phyloP scores from a whole-genome alignment of 2,888 invertebrate genomes.

The Eubasilissa splendida region DNA sequence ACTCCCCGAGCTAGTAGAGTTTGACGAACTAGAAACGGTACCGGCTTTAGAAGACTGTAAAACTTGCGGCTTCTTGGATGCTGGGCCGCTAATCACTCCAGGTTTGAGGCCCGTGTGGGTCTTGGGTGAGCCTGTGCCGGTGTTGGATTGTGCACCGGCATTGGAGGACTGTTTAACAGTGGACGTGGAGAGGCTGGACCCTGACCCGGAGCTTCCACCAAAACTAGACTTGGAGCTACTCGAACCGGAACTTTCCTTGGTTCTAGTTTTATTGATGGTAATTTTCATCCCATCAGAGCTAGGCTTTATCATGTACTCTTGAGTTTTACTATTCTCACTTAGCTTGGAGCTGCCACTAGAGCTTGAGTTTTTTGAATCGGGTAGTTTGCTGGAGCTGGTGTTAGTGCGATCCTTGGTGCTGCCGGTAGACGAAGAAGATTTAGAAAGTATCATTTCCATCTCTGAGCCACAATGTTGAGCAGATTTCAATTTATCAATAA shows the following conservation, averaged over 20 bases:
- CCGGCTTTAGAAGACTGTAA: constrained; percentile 72
- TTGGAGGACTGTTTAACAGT: constrained; percentile 68
- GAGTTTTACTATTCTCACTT: constrained; percentile 75
- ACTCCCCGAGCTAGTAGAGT: constrained; percentile 58
- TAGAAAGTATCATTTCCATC: constrained; percentile 67
- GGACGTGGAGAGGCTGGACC: constrained; percentile 63
- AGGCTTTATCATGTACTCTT: constrained; percentile 92
- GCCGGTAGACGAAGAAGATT: constrained; percentile 68
- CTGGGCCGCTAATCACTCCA: constrained; percentile 89
- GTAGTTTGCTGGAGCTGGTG: constrained; percentile 65
- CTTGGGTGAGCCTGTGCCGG: constrained; percentile 80
- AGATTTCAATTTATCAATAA: constrained; percentile 89
- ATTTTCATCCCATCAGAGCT: constrained; percentile 92
- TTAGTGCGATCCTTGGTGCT: constrained; percentile 59
- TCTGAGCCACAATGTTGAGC: constrained; percentile 78
- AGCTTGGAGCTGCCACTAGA: constrained; percentile 66
- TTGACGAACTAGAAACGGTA: constrained; percentile 65
- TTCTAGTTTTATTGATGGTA: constrained; percentile 90
- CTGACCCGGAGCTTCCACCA: constrained; percentile 62
- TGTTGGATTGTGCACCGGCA: constrained; percentile 67
- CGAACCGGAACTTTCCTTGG: constrained; percentile 76
- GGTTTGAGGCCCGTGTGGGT: constrained; percentile 89
- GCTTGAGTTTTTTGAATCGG: constrained; percentile 70
- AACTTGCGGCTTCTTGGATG: constrained; percentile 85
- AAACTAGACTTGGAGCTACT: constrained; percentile 60